Evolutionary conservation across 23 tunicate species (phyloP).

Genomic region (Ascidia mentula): DNA sequence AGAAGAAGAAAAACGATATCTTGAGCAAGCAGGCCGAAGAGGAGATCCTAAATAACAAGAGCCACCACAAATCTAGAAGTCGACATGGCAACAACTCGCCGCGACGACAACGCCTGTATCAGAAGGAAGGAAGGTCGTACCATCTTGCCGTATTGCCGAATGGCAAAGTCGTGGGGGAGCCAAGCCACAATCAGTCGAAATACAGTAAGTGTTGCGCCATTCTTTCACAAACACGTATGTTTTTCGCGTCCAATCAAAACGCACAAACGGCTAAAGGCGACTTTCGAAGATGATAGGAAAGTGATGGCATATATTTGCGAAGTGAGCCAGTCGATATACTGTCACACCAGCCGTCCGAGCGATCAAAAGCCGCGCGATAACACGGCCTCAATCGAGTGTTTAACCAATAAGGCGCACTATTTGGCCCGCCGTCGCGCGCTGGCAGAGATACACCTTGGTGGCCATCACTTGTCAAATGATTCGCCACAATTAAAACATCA

Average conservation of each 20-base stretch:
- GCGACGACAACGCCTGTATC: neutral
- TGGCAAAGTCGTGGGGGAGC: neutral
- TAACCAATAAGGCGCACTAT: neutral
- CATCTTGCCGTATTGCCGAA: neutral
- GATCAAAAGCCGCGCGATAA: too few species aligned
- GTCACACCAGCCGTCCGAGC: too few species aligned
- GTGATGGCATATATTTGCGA: too few species aligned
- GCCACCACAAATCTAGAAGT: neutral
- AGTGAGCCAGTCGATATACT: too few species aligned
- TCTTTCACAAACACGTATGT: too few species aligned
- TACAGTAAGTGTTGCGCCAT: slow-evolving; percentile 1
- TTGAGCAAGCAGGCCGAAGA: neutral
- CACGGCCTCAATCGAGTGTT: neutral
- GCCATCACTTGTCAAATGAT: neutral
- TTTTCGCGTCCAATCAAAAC: too few species aligned
- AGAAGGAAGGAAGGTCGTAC: neutral
- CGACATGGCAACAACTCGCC: neutral
- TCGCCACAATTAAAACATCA: neutral
- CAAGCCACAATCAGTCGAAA: neutral
- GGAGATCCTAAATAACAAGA: neutral
- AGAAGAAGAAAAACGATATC: neutral
- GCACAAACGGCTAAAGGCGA: too few species aligned
- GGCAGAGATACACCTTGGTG: neutral
- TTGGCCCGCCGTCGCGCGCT: neutral
- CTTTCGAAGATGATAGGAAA: too few species aligned